phyloP scores from a whole-genome alignment of 2,888 invertebrate species.

The Volucella bombylans region DNA sequence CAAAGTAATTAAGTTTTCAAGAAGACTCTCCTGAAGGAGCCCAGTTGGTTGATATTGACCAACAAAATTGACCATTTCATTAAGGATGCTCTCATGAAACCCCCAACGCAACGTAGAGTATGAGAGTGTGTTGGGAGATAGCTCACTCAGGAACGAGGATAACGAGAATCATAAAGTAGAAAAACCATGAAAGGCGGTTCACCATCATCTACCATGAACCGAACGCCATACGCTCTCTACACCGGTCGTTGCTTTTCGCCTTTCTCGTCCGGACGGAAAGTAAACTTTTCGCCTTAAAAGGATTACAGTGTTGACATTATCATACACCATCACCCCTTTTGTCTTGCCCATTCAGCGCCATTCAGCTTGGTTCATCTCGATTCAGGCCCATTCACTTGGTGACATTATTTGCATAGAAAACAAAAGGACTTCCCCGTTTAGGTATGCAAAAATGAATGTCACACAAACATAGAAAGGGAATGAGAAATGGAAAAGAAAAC shows the following conservation, averaged over 20 bases:
- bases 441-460: slow-evolving; percentile 61
- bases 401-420: slow-evolving; percentile 62
- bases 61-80: slow-evolving; percentile 64
- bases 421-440: slow-evolving; percentile 45
- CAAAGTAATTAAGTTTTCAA: slow-evolving; percentile 66
- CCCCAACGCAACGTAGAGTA: neutral
- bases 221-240: too few species aligned
- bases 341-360: slow-evolving; percentile 11
- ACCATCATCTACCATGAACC: neutral
- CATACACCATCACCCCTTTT: slow-evolving; percentile 50
- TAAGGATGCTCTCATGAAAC: slow-evolving; percentile 10
- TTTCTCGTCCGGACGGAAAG: slow-evolving; percentile 28
- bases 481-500: too few species aligned
- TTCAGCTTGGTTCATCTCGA: too few species aligned
- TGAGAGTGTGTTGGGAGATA: neutral
- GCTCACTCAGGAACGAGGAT: too few species aligned
- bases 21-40: slow-evolving; percentile 21
- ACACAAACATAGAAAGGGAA: slow-evolving; percentile 6
- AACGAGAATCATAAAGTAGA: slow-evolving; percentile 11
- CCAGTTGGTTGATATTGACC: neutral
- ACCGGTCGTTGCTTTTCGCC: too few species aligned
- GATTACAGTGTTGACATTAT: slow-evolving; percentile 69
- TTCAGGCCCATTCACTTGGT: slow-evolving; percentile 30
- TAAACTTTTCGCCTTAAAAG: slow-evolving; percentile 66
- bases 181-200: slow-evolving; percentile 17